Base-by-base conservation (phyloP, 2,113 vertebrate genomes). In the Microcebus lehilahytsara region DNA sequence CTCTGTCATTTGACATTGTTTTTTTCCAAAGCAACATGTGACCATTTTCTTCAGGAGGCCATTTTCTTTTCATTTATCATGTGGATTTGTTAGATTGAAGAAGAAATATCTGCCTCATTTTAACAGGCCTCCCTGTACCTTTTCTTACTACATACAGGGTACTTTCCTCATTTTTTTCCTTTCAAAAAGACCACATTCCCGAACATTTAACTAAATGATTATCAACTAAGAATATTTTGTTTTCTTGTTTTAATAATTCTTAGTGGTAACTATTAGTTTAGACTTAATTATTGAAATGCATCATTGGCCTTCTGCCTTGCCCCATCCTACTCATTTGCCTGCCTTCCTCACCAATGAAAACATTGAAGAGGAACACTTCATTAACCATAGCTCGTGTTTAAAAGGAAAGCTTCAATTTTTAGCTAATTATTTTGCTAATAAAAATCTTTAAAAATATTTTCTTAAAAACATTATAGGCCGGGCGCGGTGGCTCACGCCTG, bases 381-480 rank as follows among this genome's bases (percentile, higher is more conserved):
- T 85, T 80, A 92, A 87, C 37, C 79, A 30, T 84, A n/a, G 25
- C 46, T 25, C 37, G 17, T 51, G 32, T 78, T 94, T 92, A 67
- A 91, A 96, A 97, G 89, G 77, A 86, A 91, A 62, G 37, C 74
- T 81, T 91, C 25, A 58, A 14, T 72, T 23, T 96, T 80, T 86
- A 64, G 84, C 23, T 64, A 49, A 49, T 86, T 92, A 74, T 71
- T 97, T 58, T 85, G 51, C 40, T 96, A 66, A 64, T 56, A 93
- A 81, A 84, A 88, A 17, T 60, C 32, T 51, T 32, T 8, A 16
- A 80, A 62, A 89, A 77, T 84, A 2, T 80, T 88, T 88, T 69
- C 46, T 87, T 78, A 62, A 92, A 93, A 77, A 74, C 60, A 37
- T 78, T 32, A 8, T n/a, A n/a, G n/a, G n/a, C n/a, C n/a, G n/a